Conservation (phyloP, 1,140 invertebrate genomes). For the Micrasema longulum region DNA sequence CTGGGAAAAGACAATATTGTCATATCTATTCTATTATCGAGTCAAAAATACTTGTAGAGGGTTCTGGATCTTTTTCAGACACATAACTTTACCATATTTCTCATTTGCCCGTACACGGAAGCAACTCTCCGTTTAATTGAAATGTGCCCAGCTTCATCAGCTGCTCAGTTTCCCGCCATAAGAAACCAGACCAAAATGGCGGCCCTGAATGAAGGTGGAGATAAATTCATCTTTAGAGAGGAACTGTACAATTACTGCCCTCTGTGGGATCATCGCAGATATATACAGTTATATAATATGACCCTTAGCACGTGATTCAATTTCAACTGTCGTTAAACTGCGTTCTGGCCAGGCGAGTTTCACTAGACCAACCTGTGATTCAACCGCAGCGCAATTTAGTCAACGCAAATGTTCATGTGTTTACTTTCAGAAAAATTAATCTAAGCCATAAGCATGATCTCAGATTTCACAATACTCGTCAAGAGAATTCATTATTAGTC, state of each 20-base stretch:
- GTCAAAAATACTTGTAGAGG: too few relatives aligned
- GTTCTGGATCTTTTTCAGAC: too few relatives aligned
- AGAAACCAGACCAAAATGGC: conserved; percentile 33
- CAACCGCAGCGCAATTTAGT: background rate
- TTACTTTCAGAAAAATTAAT: background rate
- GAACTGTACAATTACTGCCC: conserved; percentile 18
- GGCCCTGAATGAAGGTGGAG: conserved; percentile 23
- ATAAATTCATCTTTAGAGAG: conserved; percentile 19
- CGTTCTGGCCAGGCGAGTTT: conserved; percentile 6
- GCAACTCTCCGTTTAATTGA: conserved; percentile 5
- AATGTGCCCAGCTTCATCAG: conserved; percentile 10
- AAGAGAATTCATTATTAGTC: background rate
- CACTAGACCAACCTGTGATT: background rate
- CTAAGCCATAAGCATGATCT: background rate
- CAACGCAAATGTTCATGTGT: background rate
- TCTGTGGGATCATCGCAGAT: conserved; percentile 24
- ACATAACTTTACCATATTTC: too few relatives aligned
- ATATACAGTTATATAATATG: conserved; percentile 27
- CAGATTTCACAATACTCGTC: background rate
- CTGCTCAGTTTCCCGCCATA: conserved; percentile 1
- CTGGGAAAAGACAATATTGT: too few relatives aligned
- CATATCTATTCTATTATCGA: too few relatives aligned
- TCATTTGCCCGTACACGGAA: too few relatives aligned
- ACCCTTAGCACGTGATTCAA: conserved; percentile 42
- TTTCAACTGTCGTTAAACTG: conserved; percentile 37